Percentiles rank a stretch among this genome's conserved stretches.
These are phyloP conservation scores for Ispidina lecontei DNA, from an alignment of 2,797 vertebrate species.

Conservation along the genomic window DNA sequence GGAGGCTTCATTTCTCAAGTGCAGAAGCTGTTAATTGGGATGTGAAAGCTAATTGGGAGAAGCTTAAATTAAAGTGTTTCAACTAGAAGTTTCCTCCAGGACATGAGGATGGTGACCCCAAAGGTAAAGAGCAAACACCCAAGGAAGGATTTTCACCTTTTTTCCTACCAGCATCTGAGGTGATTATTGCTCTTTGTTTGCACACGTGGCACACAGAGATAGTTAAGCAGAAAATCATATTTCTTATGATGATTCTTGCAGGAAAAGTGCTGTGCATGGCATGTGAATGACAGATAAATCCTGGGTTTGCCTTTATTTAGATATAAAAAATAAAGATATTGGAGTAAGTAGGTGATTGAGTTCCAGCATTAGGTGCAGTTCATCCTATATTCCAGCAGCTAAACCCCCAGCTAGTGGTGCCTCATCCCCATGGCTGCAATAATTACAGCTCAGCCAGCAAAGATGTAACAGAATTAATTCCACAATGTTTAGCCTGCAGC, in stretches of 20 bases:
- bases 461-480: conserved; percentile 15
- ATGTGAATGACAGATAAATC: background rate
- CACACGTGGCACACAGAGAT: background rate
- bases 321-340: background rate
- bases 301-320: background rate
- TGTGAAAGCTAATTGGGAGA: conserved; percentile 35
- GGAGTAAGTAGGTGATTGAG: background rate
- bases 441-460: conserved; percentile 29
- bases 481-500: background rate
- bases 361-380: background rate
- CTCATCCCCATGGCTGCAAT: background rate
- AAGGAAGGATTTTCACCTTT: background rate
- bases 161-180: background rate
- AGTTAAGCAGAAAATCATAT: background rate
- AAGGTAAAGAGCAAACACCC: background rate
- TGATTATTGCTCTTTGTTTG: background rate
- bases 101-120: accelerated
- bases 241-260: background rate
- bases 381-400: background rate
- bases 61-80: conserved; percentile 53
- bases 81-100: background rate
- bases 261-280: background rate
- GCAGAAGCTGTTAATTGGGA: conserved; percentile 72
- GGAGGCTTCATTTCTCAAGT: conserved; percentile 64
- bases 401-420: background rate